Percentiles rank a stretch among this genome's conserved stretches.
Conservation (phyloP, 1,140 invertebrate genomes). For the Bathynomus jamesi region DNA sequence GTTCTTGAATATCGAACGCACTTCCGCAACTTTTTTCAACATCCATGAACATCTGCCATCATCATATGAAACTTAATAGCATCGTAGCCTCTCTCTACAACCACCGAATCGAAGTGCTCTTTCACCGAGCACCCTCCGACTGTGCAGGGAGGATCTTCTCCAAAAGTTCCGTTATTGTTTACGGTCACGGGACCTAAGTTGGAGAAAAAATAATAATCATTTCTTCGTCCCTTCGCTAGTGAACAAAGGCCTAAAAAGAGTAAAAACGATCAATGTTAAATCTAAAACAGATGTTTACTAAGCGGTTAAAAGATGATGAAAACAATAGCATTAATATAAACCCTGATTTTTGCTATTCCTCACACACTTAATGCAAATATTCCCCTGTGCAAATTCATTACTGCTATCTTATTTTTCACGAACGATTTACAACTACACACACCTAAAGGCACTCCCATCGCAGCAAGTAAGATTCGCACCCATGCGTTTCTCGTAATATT, state of each 20-base stretch:
- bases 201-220: neutral
- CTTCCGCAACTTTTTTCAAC: too few relatives aligned
- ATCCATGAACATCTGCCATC: neutral
- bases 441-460: neutral
- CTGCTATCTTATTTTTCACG: neutral
- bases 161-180: neutral
- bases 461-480: neutral
- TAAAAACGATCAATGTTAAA: neutral
- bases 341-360: too few relatives aligned
- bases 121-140: neutral
- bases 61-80: neutral
- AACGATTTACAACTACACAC: neutral
- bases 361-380: too few relatives aligned
- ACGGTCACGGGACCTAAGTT: neutral
- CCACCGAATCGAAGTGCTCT: neutral
- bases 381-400: neutral
- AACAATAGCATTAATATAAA: neutral
- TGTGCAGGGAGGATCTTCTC: neutral
- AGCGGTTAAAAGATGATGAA: neutral
- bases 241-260: too few relatives aligned
- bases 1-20: too few relatives aligned
- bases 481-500: neutral
- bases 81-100: neutral
- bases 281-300: neutral
- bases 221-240: neutral